Evolutionary conservation across 1,140 invertebrate species (phyloP).

Genomic region (Panagrolaimus sp.): DNA sequence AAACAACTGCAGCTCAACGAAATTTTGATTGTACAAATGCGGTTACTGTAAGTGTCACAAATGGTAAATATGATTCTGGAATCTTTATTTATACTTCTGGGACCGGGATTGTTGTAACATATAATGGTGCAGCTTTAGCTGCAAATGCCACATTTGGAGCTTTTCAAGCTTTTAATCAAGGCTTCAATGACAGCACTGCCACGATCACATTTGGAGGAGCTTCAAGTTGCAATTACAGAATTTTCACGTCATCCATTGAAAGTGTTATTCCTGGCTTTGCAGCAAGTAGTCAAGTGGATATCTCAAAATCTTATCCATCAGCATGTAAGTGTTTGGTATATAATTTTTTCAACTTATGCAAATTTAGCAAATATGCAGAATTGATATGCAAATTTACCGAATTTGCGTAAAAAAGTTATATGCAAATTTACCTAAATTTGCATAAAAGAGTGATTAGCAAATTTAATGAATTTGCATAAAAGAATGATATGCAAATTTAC

Average conservation of each 20-base stretch:
- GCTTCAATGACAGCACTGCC: not conserved
- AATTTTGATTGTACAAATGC: not conserved
- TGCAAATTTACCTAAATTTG: too few species aligned
- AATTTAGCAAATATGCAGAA: too few species aligned
- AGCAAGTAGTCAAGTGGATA: not conserved
- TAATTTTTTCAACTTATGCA: too few species aligned
- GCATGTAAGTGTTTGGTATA: not conserved
- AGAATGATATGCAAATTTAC: too few species aligned
- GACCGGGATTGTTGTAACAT: not conserved
- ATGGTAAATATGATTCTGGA: not conserved
- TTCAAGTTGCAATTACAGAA: not conserved
- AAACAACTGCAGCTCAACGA: not conserved
- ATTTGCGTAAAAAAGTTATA: too few species aligned
- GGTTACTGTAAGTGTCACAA: not conserved
- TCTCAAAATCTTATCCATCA: not conserved
- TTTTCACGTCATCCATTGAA: not conserved
- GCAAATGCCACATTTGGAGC: not conserved
- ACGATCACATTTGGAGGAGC: not conserved
- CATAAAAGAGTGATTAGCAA: too few species aligned
- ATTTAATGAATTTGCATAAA: too few species aligned
- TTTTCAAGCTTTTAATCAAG: not conserved
- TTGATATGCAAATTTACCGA: too few species aligned
- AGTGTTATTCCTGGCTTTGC: not conserved
- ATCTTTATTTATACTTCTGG: conserved; percentile 1
- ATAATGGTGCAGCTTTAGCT: not conserved